A percentile compares a stretch with the other conserved stretches of the same genome.
phyloP scores from a whole-genome alignment of 2,113 vertebrate genomes.

The rabbit (Oryctolagus cuniculus) region DNA sequence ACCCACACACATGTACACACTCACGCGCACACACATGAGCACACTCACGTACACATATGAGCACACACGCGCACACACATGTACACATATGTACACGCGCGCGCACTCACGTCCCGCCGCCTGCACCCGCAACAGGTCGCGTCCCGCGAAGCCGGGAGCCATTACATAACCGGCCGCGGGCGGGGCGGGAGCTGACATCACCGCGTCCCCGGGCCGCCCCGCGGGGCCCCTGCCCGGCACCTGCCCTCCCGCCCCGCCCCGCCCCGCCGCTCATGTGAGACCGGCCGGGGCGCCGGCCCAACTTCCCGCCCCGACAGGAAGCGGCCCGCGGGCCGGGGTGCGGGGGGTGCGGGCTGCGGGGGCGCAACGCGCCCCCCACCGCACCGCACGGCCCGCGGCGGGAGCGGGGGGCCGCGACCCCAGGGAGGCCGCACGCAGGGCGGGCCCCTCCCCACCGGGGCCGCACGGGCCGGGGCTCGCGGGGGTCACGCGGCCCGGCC shows the following conservation, averaged over 20 bases:
- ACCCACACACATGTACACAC: neutral
- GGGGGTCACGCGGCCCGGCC: neutral
- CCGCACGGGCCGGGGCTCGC: neutral
- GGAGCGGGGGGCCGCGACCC: too few species aligned
- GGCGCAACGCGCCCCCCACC: too few species aligned
- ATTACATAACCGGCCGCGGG: conserved; percentile 77
- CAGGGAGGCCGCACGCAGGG: too few species aligned
- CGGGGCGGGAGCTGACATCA: conserved; percentile 78
- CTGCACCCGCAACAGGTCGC: conserved; percentile 68
- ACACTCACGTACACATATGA: neutral
- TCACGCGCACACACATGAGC: too few species aligned
- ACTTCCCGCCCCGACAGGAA: conserved; percentile 77
- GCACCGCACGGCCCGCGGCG: neutral
- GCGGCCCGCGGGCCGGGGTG: neutral
- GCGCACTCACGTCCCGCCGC: neutral
- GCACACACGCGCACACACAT: neutral
- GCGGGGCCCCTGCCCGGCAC: conserved; percentile 52
- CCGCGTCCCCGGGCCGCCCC: conserved; percentile 59
- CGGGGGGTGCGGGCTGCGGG: neutral
- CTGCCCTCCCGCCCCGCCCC: conserved; percentile 16
- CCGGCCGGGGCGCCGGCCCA: conserved; percentile 4
- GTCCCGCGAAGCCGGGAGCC: conserved; percentile 40
- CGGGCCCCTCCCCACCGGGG: neutral
- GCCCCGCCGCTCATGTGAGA: conserved; percentile 41
- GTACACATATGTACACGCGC: neutral